phyloP scores from a whole-genome alignment of 1,140 invertebrate species.

The Lordiphosa mommai region DNA sequence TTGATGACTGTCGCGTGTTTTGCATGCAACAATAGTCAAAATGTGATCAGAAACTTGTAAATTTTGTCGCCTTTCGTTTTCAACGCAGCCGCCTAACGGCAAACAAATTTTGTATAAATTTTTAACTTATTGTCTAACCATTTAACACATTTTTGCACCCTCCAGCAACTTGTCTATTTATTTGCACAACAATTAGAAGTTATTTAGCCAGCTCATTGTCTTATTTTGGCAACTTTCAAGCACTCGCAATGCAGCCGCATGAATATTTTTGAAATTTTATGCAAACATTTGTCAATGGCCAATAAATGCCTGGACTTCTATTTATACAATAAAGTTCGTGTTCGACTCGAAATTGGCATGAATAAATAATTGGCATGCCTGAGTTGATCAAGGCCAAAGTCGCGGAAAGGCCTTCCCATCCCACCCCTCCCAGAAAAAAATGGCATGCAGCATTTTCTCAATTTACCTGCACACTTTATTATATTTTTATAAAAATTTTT shows the following conservation, averaged over 20 bases:
- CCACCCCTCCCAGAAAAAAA: not conserved
- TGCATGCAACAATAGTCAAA: conserved; percentile 14
- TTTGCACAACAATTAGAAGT: conserved; percentile 74
- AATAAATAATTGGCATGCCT: conserved; percentile 45
- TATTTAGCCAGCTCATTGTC: conserved; percentile 66
- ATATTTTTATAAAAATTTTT: conserved; percentile 50
- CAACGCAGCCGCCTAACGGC: conserved; percentile 44
- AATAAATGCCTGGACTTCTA: conserved; percentile 10
- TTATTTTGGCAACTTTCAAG: conserved; percentile 48
- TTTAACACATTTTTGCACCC: conserved; percentile 66
- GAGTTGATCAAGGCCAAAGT: conserved; percentile 39
- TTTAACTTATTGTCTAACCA: conserved; percentile 49
- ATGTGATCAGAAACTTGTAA: conserved; percentile 49
- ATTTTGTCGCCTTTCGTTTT: conserved; percentile 66
- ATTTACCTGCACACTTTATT: conserved; percentile 39
- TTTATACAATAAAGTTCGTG: conserved; percentile 23
- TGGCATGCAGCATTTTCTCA: conserved; percentile 1
- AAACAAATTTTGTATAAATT: conserved; percentile 35
- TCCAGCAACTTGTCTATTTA: conserved; percentile 28
- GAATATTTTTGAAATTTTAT: conserved; percentile 51
- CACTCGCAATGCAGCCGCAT: conserved; percentile 46
- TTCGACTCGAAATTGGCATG: conserved; percentile 48
- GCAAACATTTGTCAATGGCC: conserved; percentile 60
- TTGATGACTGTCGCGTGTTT: conserved; percentile 68
- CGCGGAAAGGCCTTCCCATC: not conserved